Evolutionary conservation across 2,888 invertebrate species (phyloP), one percentile per base, ranked within the genome.

Genomic region (Trachelus tabidus): DNA sequence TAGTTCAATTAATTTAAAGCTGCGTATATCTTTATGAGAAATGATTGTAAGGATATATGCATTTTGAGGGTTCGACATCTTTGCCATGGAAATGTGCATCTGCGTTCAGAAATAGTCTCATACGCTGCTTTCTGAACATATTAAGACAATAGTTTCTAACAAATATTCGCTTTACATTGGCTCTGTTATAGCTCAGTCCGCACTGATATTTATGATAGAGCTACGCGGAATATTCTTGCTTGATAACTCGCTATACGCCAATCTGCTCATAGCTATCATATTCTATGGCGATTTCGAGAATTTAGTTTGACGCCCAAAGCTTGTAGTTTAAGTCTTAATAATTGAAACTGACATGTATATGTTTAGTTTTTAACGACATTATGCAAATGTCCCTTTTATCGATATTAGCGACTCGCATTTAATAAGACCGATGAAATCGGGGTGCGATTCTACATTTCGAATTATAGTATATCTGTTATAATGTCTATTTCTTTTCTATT

Each of bases 381-480:
- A 69, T 31, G 69, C 4, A 69, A 23, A 31, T 30, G 69, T 11
- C 31, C 4, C n/a, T 15, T 31, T 31, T 35, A 35, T 31, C 69
- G 69, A 69, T 4, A n/a, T 30, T 69, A n/a, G n/a, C n/a, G 30
- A 31, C 34, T 34, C 69, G 69, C n/a, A 30, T 11, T 69, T 11
- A 30, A 31, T 30, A 31, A 69, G 69, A n/a, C n/a, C 69, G 35
- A 35, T 35, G 80, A 76, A 75, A 82, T 73, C 77, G 77, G 77
- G 77, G 77, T 69, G 85, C 12, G 83, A 87, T 88, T 88, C 87
- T 89, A 88, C 83, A 88, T 88, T 89, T 89, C 85, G 83, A 88
- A 87, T 88, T 87, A 87, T 87, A 87, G 84, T 87, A 87, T 88
- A 90, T 90, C 85, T 89, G 87, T 90, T 90, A 89, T 87, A 88